Conservation (phyloP, 2,113 vertebrate species). For the Vombatus ursinus region DNA sequence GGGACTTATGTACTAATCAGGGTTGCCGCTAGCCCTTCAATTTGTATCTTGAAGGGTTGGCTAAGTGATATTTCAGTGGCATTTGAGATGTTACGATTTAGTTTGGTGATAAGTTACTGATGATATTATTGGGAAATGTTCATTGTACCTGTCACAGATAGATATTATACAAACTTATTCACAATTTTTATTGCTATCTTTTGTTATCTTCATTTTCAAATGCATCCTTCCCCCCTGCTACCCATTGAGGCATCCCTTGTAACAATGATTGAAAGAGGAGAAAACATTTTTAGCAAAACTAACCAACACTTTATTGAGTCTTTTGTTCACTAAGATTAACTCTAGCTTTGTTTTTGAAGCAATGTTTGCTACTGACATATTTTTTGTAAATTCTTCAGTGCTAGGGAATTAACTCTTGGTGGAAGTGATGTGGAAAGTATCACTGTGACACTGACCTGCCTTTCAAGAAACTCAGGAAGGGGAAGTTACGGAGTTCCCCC, state of each 20-base stretch:
- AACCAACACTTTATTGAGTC: neutral
- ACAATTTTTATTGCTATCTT: neutral
- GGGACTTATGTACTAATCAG: neutral
- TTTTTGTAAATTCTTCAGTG: neutral
- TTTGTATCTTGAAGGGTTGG: neutral
- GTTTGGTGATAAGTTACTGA: neutral
- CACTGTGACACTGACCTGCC: neutral
- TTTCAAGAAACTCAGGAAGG: neutral
- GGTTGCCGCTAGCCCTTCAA: neutral
- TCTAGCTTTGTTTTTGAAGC: neutral
- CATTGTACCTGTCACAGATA: neutral
- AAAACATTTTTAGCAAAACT: neutral
- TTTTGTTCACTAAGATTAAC: neutral
- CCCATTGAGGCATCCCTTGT: neutral
- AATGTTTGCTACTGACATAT: neutral
- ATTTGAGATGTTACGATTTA: neutral
- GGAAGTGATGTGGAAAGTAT: neutral
- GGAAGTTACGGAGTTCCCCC: neutral
- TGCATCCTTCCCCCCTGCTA: neutral
- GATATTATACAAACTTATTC: neutral
- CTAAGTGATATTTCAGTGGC: neutral
- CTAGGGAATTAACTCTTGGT: neutral
- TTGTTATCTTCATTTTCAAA: neutral
- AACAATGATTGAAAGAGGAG: neutral
- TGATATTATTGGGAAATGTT: neutral